Percentiles rank a stretch among this genome's conserved stretches.
Conservation (phyloP, 2,888 invertebrate genomes). For the Adelphocoris suturalis region DNA sequence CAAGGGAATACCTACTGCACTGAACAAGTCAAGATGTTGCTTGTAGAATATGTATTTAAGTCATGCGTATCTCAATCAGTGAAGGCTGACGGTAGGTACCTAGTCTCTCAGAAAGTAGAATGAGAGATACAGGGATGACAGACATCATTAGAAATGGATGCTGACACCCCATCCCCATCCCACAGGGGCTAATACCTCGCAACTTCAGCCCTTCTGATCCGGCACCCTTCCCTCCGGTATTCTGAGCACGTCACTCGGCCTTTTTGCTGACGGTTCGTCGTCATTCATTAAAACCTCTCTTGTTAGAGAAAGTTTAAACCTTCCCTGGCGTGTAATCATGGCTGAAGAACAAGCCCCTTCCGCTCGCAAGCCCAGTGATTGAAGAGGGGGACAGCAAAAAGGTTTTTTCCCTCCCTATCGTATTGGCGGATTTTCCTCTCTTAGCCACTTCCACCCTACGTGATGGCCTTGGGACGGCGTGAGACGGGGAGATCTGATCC, state of each 20-base stretch:
- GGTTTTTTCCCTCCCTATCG: background rate
- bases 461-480: no score
- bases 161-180: background rate
- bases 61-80: no score
- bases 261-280: constrained; percentile 25
- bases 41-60: no score
- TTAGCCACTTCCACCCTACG: no score
- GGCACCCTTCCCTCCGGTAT: constrained; percentile 19
- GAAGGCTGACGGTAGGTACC: no score
- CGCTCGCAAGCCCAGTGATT: constrained; percentile 19
- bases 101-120: background rate
- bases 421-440: background rate
- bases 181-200: background rate
- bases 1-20: no score
- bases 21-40: no score
- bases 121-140: background rate
- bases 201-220: constrained; percentile 12
- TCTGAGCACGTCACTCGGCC: constrained; percentile 25
- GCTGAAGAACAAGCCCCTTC: constrained; percentile 25
- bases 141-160: constrained; percentile 14
- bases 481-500: no score
- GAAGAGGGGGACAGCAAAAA: constrained; percentile 2
- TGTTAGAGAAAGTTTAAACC: background rate
- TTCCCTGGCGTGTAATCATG: background rate
- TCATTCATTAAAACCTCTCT: constrained; percentile 20